These are phyloP conservation scores for Athripsodes cinereus DNA, from an alignment of 2,888 invertebrate species.

Conservation along the genomic window DNA sequence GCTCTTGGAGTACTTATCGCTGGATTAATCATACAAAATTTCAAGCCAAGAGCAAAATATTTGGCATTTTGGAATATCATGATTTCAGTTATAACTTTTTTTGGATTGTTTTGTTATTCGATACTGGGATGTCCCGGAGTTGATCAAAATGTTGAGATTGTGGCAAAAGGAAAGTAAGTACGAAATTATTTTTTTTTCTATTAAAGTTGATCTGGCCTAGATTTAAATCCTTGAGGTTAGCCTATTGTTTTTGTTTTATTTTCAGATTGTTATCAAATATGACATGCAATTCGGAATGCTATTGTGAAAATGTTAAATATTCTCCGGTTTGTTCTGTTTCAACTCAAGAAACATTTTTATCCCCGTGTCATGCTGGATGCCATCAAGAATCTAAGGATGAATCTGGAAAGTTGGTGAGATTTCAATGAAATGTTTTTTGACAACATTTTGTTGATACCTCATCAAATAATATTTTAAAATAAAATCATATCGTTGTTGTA, in stretches of 20 bases:
- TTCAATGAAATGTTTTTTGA: no score
- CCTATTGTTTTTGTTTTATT: no score
- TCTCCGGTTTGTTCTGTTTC: conserved; percentile 66
- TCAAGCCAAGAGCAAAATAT: conserved; percentile 58
- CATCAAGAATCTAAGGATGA: conserved; percentile 36
- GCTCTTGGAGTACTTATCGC: conserved; percentile 61
- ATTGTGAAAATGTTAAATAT: conserved; percentile 65
- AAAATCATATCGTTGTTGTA: no score
- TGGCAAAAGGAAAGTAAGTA: not conserved
- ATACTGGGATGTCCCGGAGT: conserved; percentile 61
- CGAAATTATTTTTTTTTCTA: no score
- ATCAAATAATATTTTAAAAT: no score
- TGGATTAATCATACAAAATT: conserved; percentile 59
- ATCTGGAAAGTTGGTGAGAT: conserved; percentile 41
- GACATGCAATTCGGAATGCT: conserved; percentile 57
- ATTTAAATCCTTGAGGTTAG: no score
- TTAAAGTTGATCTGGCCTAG: no score
- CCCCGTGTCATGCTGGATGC: conserved; percentile 77
- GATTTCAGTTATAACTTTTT: conserved; percentile 55
- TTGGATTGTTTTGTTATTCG: conserved; percentile 58
- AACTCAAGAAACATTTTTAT: conserved; percentile 60
- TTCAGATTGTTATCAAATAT: conserved; percentile 31
- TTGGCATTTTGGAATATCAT: conserved; percentile 65
- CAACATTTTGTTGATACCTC: no score
- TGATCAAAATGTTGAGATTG: conserved; percentile 39